Evolutionary conservation across 2,888 invertebrate species (phyloP), one percentile per base, ranked within the genome.

Genomic region (Aphrophora alni): DNA sequence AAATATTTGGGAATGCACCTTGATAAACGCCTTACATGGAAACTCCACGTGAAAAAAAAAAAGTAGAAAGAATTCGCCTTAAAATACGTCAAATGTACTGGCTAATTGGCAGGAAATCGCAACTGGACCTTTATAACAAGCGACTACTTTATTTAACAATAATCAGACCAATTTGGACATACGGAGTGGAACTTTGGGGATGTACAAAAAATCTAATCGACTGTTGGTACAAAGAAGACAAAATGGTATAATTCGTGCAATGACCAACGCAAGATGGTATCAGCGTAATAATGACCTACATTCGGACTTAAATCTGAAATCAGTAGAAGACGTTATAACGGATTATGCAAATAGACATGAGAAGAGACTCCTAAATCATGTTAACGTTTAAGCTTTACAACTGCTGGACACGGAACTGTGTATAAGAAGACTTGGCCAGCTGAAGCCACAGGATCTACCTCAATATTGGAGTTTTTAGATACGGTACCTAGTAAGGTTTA

Each of bases 1-100:
- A 78, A 33, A 78, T 78, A 33, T 38, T 24, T 78, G 71, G 38
- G 71, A 17, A 71, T 78, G 38, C 71, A 78, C 17, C 38, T 71
- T 7, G 78, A 78, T 69, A n/a, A 38, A 12, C 1, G 78, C 27
- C 33, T 78, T 8, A 71, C 26, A 3, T 78, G 78, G 78, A 72
- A 78, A 38, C 5, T 27, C 0, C 71, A 78, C 25, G 78, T 78
- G 0, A 38, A 21, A 38, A 78, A 17, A n/a, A n/a, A 12, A 78
- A 78, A 71, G 27, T 10, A 28, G 33, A 70, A 21, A 0, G 28
- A 12, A n/a, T 78, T 27, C 7, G 26, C 38, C 24, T 38, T 3
- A 78, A 38, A 33, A n/a, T 70, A 28, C 69, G 21, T n/a, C 27
- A 71, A 17, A 14, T 71, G n/a, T 78, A 78, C 26, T 33, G 78